Evolutionary conservation across 23 tunicate species (phyloP), one percentile per base, ranked within the genome.

Genomic region (Trididemnum miniatum): DNA sequence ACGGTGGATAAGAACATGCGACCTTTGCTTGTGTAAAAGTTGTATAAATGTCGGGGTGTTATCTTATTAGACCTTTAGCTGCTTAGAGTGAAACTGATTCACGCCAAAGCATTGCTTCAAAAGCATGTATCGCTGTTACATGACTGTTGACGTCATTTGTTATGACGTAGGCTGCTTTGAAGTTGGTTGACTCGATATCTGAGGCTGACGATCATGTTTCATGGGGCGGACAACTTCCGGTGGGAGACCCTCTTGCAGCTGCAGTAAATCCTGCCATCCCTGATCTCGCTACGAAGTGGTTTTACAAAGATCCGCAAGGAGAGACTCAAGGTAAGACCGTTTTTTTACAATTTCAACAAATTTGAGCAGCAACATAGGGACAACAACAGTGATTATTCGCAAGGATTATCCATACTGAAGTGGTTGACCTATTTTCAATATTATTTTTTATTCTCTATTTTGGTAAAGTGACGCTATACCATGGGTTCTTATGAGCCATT

Each of bases 271-370:
- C 86, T n/a, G 4, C 57, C 35, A 77, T 79, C 36, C 65, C 87
- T 5, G 85, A 78, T 51, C 88, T 85, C 26, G 88, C 99, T 2
- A 79, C 76, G 25, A 83, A 94, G 71, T 95, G 99, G 99, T 95
- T 76, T 62, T 95, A 95, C 65, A 90, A 90, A 71, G 99, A 95
- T 59, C 99, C 99, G n/a, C 95, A 95, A 34, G 99, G 99, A n/a
- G 89, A 90, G 25, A 83, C 95, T 31, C 99, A 95, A 90, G 97
- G 97, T 77, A 31, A 34, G 37, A n/a, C n/a, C n/a, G n/a, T n/a
- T n/a, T n/a, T n/a, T n/a, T n/a, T n/a, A n/a, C n/a, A n/a, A n/a
- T n/a, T n/a, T n/a, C n/a, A n/a, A n/a, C n/a, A n/a, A n/a, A n/a
- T n/a, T n/a, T n/a, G n/a, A n/a, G n/a, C n/a, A n/a, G n/a, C n/a